A percentile compares a stretch with the other conserved stretches of the same genome.
These are phyloP conservation scores for Cataglyphis hispanica DNA, from an alignment of 1,140 invertebrate genomes.

Conservation along the genomic window DNA sequence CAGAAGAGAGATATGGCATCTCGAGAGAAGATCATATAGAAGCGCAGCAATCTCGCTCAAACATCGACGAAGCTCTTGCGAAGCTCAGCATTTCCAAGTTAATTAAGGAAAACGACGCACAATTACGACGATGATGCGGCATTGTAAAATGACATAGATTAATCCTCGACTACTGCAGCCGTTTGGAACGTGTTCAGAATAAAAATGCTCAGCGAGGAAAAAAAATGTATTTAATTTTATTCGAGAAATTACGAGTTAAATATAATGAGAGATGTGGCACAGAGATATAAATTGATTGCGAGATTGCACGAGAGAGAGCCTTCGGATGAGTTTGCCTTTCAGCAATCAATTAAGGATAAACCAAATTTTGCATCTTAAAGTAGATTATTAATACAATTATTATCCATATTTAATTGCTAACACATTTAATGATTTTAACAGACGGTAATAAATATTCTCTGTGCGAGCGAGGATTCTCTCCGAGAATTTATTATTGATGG, in stretches of 20 bases:
- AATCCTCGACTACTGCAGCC: background rate
- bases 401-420: background rate
- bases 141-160: constrained; percentile 38
- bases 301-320: background rate
- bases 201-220: constrained; percentile 12
- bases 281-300: constrained; percentile 11
- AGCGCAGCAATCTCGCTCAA: constrained; percentile 21
- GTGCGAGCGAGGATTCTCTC: background rate
- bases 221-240: constrained; percentile 19
- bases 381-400: constrained; percentile 20
- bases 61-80: background rate
- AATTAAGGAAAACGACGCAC: constrained; percentile 40
- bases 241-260: background rate
- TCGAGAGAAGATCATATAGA: background rate
- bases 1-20: too few relatives aligned
- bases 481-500: constrained; percentile 19
- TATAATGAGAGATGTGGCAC: constrained; percentile 7
- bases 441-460: background rate
- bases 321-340: background rate
- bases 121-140: constrained; percentile 19
- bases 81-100: background rate
- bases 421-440: background rate
- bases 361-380: background rate
- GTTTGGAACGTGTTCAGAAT: constrained; percentile 25
- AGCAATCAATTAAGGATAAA: constrained; percentile 16